Percentiles rank a stretch among this genome's conserved stretches.
Evolutionary conservation across 1,140 invertebrate species (phyloP).

Genomic region (Laupala kohalensis): DNA sequence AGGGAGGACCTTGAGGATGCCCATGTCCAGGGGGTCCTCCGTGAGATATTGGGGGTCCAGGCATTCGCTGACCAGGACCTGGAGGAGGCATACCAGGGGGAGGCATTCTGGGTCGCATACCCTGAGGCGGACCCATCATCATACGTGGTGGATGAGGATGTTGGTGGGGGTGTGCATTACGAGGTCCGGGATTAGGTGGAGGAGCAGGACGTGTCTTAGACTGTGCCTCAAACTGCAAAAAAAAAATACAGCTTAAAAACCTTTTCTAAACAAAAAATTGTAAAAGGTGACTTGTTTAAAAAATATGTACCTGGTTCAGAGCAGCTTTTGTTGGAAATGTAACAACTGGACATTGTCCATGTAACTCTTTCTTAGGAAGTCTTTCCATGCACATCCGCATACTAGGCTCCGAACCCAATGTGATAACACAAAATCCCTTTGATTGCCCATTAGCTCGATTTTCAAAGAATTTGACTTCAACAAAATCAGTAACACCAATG

Average conservation of each 20-base stretch:
- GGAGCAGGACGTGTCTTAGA: slow-evolving; percentile 73
- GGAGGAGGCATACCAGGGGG: slow-evolving; percentile 49
- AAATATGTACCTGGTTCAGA: slow-evolving; percentile 37
- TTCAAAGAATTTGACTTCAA: slow-evolving; percentile 99
- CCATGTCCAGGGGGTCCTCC: slow-evolving; percentile 20
- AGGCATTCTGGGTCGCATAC: slow-evolving; percentile 45
- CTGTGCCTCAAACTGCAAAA: slow-evolving; percentile 70
- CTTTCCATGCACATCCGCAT: slow-evolving; percentile 82
- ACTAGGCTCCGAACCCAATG: slow-evolving; percentile 82
- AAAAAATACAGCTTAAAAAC: slow-evolving; percentile 7
- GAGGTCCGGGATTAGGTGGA: slow-evolving; percentile 36
- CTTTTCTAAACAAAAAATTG: neutral
- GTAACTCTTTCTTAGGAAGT: slow-evolving; percentile 84
- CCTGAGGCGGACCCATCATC: slow-evolving; percentile 51
- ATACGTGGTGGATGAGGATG: slow-evolving; percentile 44
- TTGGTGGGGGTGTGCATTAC: slow-evolving; percentile 27
- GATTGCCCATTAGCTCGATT: slow-evolving; percentile 98
- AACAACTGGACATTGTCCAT: slow-evolving; percentile 88
- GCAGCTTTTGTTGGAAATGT: slow-evolving; percentile 91
- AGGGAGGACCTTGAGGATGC: slow-evolving; percentile 28
- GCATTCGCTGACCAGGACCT: slow-evolving; percentile 29
- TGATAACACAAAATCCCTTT: slow-evolving; percentile 92
- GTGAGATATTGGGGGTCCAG: slow-evolving; percentile 23
- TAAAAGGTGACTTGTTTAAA: neutral
- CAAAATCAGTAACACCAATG: slow-evolving; percentile 82